phyloP scores from a whole-genome alignment of 2,888 invertebrate species.

The Busseola fusca region DNA sequence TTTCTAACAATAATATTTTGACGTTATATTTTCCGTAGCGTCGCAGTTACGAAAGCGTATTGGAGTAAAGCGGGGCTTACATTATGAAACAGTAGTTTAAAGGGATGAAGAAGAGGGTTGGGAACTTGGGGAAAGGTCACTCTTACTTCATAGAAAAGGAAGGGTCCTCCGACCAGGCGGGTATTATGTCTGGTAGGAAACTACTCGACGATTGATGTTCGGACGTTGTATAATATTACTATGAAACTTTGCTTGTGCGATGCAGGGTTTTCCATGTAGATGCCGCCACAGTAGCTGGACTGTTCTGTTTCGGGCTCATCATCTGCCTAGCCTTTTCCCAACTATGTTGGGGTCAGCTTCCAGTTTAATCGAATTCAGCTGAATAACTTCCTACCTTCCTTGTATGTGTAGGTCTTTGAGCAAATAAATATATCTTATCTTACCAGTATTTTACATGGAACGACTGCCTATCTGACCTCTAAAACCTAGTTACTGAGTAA shows the following conservation, averaged over 20 bases:
- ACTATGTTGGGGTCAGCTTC: too few species aligned
- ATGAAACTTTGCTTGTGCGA: neutral
- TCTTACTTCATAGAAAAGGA: neutral
- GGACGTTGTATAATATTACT: neutral
- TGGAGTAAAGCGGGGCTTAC: constrained; percentile 11
- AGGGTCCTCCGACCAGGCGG: neutral
- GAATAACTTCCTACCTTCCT: too few species aligned
- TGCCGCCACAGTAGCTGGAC: neutral
- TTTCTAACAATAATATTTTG: constrained; percentile 38
- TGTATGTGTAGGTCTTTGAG: too few species aligned
- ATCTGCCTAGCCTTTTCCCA: too few species aligned
- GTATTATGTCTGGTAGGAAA: neutral
- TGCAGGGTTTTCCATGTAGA: neutral
- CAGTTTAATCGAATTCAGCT: too few species aligned
- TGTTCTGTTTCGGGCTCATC: neutral
- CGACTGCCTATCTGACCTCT: too few species aligned
- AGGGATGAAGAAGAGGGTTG: neutral
- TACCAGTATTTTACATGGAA: too few species aligned
- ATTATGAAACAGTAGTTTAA: neutral
- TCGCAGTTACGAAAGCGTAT: constrained; percentile 20
- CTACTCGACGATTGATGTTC: neutral
- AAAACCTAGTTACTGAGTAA: too few species aligned
- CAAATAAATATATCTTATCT: too few species aligned
- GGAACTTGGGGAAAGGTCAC: neutral
- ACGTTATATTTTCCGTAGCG: constrained; percentile 11